These are phyloP conservation scores for Noctuana brunneofusca DNA, from an alignment of 2,888 invertebrate genomes.

Conservation along the genomic window DNA sequence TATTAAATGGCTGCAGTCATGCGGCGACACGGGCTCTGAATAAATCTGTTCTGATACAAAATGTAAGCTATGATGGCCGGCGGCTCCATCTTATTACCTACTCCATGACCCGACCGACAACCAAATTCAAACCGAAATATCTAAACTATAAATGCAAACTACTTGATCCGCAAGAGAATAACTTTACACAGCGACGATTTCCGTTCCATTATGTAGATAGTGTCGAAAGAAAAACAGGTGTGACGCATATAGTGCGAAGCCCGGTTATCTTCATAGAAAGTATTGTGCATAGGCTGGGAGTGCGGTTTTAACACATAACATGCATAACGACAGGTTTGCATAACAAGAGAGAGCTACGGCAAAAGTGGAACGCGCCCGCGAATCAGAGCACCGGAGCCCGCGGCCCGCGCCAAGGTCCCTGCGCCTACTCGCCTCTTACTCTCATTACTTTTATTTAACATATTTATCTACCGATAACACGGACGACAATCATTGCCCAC, in stretches of 20 bases:
- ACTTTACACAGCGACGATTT: conserved; percentile 8
- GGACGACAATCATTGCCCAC: background rate
- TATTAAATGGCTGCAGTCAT: too few relatives aligned
- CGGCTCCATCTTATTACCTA: too few relatives aligned
- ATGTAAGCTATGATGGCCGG: too few relatives aligned
- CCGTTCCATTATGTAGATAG: conserved; percentile 12
- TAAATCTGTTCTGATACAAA: too few relatives aligned
- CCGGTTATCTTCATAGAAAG: conserved; percentile 67
- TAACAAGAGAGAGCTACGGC: conserved; percentile 79
- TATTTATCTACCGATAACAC: too few relatives aligned
- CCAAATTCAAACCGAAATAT: background rate
- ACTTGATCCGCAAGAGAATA: background rate
- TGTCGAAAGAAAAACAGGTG: conserved; percentile 34
- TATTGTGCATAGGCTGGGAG: conserved; percentile 57
- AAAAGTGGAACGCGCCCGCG: conserved; percentile 77
- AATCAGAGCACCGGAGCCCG: conserved; percentile 63
- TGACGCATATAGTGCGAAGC: conserved; percentile 36
- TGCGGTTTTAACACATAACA: conserved; percentile 75
- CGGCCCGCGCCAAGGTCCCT: conserved; percentile 68
- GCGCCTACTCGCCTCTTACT: conserved; percentile 15
- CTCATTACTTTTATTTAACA: too few relatives aligned
- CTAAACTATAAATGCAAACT: conserved; percentile 5
- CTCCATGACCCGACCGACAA: background rate
- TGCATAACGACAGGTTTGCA: conserved; percentile 80
- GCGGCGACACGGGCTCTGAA: too few relatives aligned